A percentile compares a stretch with the other conserved stretches of the same genome.
Conservation (phyloP, 2,888 invertebrate species). For the Mythimna impura region DNA sequence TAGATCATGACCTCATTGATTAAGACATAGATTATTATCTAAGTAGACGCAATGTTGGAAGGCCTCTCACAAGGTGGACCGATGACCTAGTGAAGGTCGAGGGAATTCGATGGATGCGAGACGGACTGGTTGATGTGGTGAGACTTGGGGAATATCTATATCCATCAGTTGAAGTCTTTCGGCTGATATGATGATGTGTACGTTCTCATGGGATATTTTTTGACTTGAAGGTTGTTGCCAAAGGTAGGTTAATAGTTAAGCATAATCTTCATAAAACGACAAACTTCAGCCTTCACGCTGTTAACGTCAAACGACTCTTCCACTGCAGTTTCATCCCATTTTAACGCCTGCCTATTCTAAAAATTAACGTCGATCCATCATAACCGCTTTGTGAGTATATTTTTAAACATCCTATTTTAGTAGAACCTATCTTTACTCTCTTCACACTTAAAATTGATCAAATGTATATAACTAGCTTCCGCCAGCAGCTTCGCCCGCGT, state of each 20-base stretch:
- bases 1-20: not conserved
- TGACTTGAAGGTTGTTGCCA: too few relatives aligned
- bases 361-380: not conserved
- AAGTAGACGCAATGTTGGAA: too few relatives aligned
- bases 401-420: not conserved
- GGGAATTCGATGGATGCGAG: too few relatives aligned
- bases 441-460: not conserved
- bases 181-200: too few relatives aligned
- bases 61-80: too few relatives aligned
- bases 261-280: not conserved
- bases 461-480: too few relatives aligned
- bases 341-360: not conserved
- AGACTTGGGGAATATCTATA: too few relatives aligned
- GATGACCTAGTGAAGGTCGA: too few relatives aligned
- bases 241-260: not conserved
- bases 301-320: not conserved
- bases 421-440: not conserved
- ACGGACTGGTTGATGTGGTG: too few relatives aligned
- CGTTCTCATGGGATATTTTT: not conserved
- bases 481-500: too few relatives aligned
- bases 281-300: not conserved
- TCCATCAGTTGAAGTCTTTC: too few relatives aligned
- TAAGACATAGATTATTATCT: not conserved
- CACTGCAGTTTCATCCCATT: slow-evolving; percentile 1
- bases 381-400: not conserved